Percentiles rank a stretch among this genome's conserved stretches.
Conservation (phyloP, 1,140 invertebrate genomes). For the Wasmannia auropunctata region DNA sequence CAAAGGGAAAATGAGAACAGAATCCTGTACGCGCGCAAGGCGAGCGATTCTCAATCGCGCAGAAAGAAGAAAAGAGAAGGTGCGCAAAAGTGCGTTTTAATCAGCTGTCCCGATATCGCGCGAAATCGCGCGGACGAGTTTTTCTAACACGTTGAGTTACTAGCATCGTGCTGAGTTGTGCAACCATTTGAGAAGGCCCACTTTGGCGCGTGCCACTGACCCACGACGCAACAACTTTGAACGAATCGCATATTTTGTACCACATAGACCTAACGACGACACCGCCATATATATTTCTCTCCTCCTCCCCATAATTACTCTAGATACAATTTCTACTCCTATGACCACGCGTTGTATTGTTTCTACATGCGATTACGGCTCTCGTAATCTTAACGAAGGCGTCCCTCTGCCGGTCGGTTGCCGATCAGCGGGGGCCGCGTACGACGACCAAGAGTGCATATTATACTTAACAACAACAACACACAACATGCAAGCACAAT, state of each 20-base stretch:
- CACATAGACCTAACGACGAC: slow-evolving; percentile 32
- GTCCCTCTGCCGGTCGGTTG: not conserved
- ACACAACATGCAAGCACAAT: slow-evolving; percentile 41
- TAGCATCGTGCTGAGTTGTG: not conserved
- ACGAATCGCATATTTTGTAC: slow-evolving; percentile 46
- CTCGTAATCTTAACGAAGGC: slow-evolving; percentile 52
- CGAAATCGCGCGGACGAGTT: not conserved
- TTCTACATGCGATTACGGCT: slow-evolving; percentile 60
- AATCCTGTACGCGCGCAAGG: slow-evolving; percentile 18
- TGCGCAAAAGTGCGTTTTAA: not conserved
- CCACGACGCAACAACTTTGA: not conserved
- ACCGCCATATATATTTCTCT: slow-evolving; percentile 4
- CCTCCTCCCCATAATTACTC: slow-evolving; percentile 27
- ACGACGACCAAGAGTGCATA: slow-evolving; percentile 57
- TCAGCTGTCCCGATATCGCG: not conserved
- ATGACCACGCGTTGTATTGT: slow-evolving; percentile 44
- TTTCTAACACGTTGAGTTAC: slow-evolving; percentile 14
- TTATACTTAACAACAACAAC: slow-evolving; percentile 46
- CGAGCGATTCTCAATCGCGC: not conserved
- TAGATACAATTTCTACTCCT: slow-evolving; percentile 60
- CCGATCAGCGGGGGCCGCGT: not conserved
- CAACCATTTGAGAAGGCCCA: not conserved
- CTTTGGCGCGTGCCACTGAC: slow-evolving; percentile 3
- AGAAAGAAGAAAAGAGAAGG: not conserved
- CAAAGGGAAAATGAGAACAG: slow-evolving; percentile 16